Percentiles rank a stretch among this genome's conserved stretches.
phyloP scores from a whole-genome alignment of 1,140 invertebrate genomes.

The Homarus americanus region DNA sequence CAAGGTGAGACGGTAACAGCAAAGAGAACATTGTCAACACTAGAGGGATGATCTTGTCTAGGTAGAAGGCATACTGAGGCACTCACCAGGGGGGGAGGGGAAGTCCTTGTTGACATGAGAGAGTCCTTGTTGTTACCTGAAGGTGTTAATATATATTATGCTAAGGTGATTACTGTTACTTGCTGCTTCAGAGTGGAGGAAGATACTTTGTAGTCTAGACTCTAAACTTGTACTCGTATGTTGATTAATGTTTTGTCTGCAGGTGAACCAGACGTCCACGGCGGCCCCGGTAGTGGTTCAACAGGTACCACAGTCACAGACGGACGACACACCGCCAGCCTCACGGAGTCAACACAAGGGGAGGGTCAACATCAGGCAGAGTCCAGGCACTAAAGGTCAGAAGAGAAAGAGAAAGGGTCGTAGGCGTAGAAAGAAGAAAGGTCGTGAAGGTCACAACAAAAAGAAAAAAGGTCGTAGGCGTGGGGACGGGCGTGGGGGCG shows the following conservation, averaged over 20 bases:
- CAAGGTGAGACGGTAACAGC: conserved; percentile 12
- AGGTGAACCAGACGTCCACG: conserved; percentile 7
- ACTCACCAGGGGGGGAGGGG: neutral
- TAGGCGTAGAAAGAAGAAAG: conserved; percentile 29
- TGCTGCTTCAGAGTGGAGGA: no score
- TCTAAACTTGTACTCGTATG: no score
- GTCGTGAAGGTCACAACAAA: neutral
- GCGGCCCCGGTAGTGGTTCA: conserved; percentile 7
- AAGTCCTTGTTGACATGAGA: no score
- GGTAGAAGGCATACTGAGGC: neutral
- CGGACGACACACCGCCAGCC: neutral
- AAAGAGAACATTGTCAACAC: no score
- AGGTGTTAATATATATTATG: no score
- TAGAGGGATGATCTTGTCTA: no score
- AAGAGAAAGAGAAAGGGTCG: conserved; percentile 6
- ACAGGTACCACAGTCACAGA: neutral
- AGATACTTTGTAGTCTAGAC: no score
- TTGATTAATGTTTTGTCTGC: no score
- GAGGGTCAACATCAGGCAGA: neutral
- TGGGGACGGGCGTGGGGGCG: neutral
- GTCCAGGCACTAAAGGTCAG: neutral
- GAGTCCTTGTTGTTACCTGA: no score
- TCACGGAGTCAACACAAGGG: neutral
- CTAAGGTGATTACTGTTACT: no score
- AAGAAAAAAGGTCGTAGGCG: conserved; percentile 24